These are phyloP conservation scores for Lutraria lutraria DNA, from an alignment of 2,888 invertebrate species.

Conservation along the genomic window DNA sequence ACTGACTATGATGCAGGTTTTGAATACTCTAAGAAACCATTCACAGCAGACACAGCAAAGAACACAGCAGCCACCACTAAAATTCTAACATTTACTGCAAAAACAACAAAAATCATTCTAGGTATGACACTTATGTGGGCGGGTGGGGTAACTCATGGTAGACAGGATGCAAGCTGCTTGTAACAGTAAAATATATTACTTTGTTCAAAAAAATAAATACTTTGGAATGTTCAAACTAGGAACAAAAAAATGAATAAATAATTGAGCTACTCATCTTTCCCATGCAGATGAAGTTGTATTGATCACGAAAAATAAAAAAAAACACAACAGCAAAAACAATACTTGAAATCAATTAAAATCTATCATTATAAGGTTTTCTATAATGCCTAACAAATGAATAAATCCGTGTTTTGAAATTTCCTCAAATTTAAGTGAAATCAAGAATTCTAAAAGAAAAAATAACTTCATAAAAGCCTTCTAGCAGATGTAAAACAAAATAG, in stretches of 20 bases:
- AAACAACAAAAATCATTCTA: no score
- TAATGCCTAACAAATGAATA: no score
- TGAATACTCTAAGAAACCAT: no score
- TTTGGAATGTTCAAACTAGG: constrained; percentile 43
- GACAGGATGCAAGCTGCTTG: background rate
- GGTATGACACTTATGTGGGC: no score
- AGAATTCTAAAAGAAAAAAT: background rate
- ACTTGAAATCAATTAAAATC: background rate
- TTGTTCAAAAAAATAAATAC: constrained; percentile 40
- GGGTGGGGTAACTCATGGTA: background rate
- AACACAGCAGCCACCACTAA: no score
- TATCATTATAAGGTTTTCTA: no score
- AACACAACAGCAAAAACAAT: background rate
- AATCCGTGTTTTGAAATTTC: no score
- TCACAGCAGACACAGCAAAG: no score
- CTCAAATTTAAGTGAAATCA: no score
- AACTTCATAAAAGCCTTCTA: no score
- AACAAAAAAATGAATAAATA: constrained; percentile 42
- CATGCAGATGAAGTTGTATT: constrained; percentile 7
- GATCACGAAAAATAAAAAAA: background rate
- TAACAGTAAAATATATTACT: constrained; percentile 28
- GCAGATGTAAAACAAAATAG: background rate
- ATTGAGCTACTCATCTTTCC: constrained; percentile 36
- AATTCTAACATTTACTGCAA: no score
- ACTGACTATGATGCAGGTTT: no score